Evolutionary conservation across 53 echinoderm and acorn worm species (phyloP).

Genomic region (Holothuria leucospilota): DNA sequence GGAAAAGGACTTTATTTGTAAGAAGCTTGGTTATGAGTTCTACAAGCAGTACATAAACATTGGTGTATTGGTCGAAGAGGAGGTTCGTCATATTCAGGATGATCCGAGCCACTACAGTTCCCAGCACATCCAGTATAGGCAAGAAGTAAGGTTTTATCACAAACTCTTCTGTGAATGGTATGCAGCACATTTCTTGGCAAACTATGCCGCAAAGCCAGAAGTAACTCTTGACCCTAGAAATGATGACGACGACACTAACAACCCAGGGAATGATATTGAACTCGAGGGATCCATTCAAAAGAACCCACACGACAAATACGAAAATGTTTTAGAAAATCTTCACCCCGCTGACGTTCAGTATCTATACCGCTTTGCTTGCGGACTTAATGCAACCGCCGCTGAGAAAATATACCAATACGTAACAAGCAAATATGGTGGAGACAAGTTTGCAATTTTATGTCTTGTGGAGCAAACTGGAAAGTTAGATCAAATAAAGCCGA

Average conservation of each 20-base stretch:
- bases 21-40: neutral
- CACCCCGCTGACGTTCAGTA: neutral
- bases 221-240: neutral
- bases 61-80: neutral
- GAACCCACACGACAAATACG: too few relatives aligned
- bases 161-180: neutral
- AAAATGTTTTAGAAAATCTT: neutral
- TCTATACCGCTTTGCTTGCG: neutral
- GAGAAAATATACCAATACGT: neutral
- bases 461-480: neutral
- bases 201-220: neutral
- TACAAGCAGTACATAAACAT: neutral
- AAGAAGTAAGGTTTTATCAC: neutral
- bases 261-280: too few relatives aligned
- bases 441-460: neutral
- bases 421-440: neutral
- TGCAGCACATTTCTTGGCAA: slow-evolving; percentile 10
- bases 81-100: neutral
- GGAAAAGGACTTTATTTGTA: neutral
- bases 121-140: neutral
- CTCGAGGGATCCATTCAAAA: too few relatives aligned
- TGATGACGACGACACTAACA: too few relatives aligned
- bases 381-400: neutral
- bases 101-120: neutral
- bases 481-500: neutral